These are phyloP conservation scores for Drosophila athabasca DNA, from an alignment of 1,140 invertebrate species.

Conservation along the genomic window DNA sequence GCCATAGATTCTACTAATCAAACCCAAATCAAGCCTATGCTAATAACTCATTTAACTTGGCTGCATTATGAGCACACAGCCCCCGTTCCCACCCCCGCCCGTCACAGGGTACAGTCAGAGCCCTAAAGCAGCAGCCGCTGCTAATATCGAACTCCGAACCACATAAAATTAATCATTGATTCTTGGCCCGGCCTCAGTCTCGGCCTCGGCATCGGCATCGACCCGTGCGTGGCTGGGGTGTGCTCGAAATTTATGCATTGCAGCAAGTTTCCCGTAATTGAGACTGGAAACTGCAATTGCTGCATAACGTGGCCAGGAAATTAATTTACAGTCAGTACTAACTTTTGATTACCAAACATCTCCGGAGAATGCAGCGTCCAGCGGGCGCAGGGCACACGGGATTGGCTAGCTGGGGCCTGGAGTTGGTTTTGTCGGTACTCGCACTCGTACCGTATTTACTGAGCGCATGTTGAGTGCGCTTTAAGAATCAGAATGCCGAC, in stretches of 20 bases:
- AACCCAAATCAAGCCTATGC: too few species aligned
- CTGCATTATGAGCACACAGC: background rate
- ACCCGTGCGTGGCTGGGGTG: conserved; percentile 23
- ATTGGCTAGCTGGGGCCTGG: background rate
- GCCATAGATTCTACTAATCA: too few species aligned
- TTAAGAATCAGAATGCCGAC: conserved; percentile 48
- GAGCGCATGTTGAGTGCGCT: conserved; percentile 31
- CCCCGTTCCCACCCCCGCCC: background rate
- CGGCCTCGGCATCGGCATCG: background rate
- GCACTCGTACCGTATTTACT: conserved; percentile 25
- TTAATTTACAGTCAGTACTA: conserved; percentile 59
- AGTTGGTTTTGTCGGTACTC: background rate
- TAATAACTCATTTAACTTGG: too few species aligned
- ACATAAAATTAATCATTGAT: conserved; percentile 74
- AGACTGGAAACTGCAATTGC: conserved; percentile 50
- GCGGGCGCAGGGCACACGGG: background rate
- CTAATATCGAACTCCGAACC: conserved; percentile 43
- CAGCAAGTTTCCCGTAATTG: conserved; percentile 65
- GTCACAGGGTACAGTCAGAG: background rate
- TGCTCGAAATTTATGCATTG: conserved; percentile 69
- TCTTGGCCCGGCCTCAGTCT: conserved; percentile 4
- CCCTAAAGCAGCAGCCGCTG: background rate
- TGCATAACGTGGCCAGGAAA: conserved; percentile 43
- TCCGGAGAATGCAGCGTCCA: conserved; percentile 1
- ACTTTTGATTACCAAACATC: conserved; percentile 53